Evolutionary conservation across 2,797 vertebrate species (phyloP).

Genomic region (Crenuchus spilurus): DNA sequence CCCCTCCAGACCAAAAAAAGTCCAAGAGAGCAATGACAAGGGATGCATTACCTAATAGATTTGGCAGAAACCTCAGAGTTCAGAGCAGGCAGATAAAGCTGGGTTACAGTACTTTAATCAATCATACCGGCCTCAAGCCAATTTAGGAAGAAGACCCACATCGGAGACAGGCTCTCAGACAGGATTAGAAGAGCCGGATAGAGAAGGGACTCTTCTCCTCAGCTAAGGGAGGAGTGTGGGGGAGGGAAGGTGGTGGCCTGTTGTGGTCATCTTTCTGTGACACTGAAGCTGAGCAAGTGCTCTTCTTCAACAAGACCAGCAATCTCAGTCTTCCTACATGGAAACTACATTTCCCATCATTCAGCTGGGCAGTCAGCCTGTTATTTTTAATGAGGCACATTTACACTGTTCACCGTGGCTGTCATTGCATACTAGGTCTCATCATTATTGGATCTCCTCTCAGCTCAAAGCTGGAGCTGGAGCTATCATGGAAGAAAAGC

Average conservation of each 20-base stretch:
- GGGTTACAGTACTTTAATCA: constrained; percentile 83
- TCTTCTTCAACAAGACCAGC: background rate
- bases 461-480: constrained; percentile 46
- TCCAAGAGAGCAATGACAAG: constrained; percentile 71
- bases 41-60: constrained; percentile 84
- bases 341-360: constrained; percentile 32
- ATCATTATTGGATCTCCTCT: constrained; percentile 36
- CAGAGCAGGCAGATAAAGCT: constrained; percentile 76
- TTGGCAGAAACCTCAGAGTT: constrained; percentile 77
- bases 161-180: constrained; percentile 80
- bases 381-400: constrained; percentile 19
- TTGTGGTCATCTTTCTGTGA: background rate
- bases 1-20: constrained; percentile 39
- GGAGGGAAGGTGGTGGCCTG: background rate
- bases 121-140: constrained; percentile 77
- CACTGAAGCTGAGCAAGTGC: constrained; percentile 4
- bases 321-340: background rate
- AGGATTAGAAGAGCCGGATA: constrained; percentile 78
- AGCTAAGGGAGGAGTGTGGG: constrained; percentile 49
- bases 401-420: background rate
- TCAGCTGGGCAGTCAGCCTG: constrained; percentile 8
- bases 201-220: constrained; percentile 70
- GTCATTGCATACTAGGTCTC: constrained; percentile 11
- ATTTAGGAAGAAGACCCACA: constrained; percentile 79
- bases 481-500: constrained; percentile 27